These are phyloP conservation scores for Brachypodius melanocephalos DNA, from an alignment of 2,113 vertebrate species.

Conservation along the genomic window DNA sequence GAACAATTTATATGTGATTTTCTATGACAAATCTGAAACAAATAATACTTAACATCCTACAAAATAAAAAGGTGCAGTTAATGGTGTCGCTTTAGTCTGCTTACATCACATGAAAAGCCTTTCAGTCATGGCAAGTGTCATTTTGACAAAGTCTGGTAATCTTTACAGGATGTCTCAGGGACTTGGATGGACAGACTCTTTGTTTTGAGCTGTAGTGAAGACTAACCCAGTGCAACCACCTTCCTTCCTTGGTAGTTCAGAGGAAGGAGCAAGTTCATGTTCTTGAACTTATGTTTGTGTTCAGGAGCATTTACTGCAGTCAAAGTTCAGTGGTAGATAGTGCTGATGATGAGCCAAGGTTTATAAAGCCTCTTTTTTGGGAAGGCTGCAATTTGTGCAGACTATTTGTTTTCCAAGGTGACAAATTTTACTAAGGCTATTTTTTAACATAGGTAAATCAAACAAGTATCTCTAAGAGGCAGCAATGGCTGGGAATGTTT, in stretches of 20 bases:
- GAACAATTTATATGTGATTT: background rate
- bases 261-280: background rate
- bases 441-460: background rate
- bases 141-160: background rate
- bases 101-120: background rate
- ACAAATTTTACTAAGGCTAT: background rate
- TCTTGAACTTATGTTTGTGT: background rate
- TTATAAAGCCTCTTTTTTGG: background rate
- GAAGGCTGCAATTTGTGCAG: background rate
- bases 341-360: background rate
- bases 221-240: background rate
- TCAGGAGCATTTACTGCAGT: background rate
- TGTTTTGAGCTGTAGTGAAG: background rate
- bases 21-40: background rate
- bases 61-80: background rate
- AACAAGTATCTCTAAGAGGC: rapidly evolving
- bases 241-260: slow-evolving; percentile 5
- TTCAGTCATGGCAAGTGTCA: background rate
- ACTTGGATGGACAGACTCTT: background rate
- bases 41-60: background rate
- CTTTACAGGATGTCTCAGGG: background rate
- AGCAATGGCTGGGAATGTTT: rapidly evolving
- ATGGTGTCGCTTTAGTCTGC: background rate
- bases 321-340: background rate
- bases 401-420: background rate